phyloP scores from a whole-genome alignment of 2,113 vertebrate species.

The Podilymbus podiceps region DNA sequence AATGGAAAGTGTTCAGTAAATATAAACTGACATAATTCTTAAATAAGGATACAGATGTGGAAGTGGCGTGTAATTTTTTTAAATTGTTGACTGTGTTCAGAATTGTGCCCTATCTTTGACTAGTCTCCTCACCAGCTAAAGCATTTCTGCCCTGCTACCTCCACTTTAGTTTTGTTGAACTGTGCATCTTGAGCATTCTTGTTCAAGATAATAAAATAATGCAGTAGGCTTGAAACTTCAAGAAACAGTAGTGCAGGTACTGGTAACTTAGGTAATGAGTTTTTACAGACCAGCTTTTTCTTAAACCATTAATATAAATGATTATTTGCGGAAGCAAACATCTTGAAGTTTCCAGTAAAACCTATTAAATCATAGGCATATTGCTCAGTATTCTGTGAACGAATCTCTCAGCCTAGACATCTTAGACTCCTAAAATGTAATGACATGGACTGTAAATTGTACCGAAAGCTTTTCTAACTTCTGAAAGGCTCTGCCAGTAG shows the following conservation, averaged over 20 bases:
- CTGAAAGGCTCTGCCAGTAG: not conserved
- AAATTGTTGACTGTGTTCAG: not conserved
- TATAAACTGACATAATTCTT: not conserved
- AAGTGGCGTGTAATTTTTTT: not conserved
- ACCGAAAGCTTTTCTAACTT: not conserved
- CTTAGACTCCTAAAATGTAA: not conserved
- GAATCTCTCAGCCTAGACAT: not conserved
- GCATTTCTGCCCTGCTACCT: conserved; percentile 44
- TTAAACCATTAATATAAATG: not conserved
- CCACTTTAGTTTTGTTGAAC: not conserved
- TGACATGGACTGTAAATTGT: not conserved
- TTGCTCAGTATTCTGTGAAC: not conserved
- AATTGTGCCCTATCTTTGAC: not conserved
- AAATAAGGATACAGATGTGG: not conserved
- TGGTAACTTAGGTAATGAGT: not conserved
- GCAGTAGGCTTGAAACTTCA: not conserved
- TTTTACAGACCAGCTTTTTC: not conserved
- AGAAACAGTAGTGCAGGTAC: not conserved
- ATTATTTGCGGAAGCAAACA: not conserved
- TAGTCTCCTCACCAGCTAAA: conserved; percentile 7
- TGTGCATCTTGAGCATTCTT: conserved; percentile 30
- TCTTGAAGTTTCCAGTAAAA: not conserved
- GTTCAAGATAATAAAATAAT: not conserved
- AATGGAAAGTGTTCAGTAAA: not conserved
- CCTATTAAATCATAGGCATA: not conserved